A percentile compares a stretch with the other conserved stretches of the same genome.
phyloP scores from a whole-genome alignment of 2,888 invertebrate species.

The Drosophila picticornis region DNA sequence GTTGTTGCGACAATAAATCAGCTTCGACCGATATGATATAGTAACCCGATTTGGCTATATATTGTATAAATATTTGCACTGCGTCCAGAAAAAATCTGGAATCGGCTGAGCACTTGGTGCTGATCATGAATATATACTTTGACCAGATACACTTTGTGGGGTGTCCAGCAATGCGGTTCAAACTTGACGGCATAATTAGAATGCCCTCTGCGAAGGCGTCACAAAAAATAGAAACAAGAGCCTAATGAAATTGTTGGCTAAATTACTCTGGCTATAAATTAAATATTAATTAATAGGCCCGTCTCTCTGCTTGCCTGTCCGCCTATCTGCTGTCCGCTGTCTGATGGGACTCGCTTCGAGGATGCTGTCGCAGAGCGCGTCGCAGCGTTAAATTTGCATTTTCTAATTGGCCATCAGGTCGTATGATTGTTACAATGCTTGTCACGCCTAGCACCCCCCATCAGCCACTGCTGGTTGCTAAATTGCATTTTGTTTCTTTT shows the following conservation, averaged over 20 bases:
- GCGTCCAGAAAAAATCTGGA: not conserved
- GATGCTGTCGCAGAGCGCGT: slow-evolving; percentile 2
- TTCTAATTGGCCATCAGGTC: slow-evolving; percentile 71
- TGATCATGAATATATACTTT: not conserved
- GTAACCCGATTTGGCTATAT: not conserved
- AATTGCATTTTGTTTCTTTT: slow-evolving; percentile 62
- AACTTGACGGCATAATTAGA: not conserved
- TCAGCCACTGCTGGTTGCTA: slow-evolving; percentile 15
- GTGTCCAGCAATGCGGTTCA: not conserved
- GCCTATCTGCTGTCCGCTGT: not conserved
- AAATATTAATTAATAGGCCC: slow-evolving; percentile 77
- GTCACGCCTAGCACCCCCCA: not conserved
- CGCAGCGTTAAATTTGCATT: slow-evolving; percentile 67
- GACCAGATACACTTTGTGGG: not conserved
- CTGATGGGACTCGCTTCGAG: slow-evolving; percentile 28
- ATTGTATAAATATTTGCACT: too few species aligned
- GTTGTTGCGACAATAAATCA: not conserved
- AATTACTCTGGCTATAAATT: slow-evolving; percentile 66
- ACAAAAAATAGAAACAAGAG: slow-evolving; percentile 4
- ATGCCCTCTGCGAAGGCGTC: not conserved
- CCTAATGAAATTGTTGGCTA: slow-evolving; percentile 51
- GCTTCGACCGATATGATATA: not conserved
- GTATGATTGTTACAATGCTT: slow-evolving; percentile 54
- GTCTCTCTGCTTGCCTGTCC: slow-evolving; percentile 9
- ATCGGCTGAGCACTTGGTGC: not conserved